Evolutionary conservation across 1,140 invertebrate species (phyloP).

Genomic region (Cydia splendana): DNA sequence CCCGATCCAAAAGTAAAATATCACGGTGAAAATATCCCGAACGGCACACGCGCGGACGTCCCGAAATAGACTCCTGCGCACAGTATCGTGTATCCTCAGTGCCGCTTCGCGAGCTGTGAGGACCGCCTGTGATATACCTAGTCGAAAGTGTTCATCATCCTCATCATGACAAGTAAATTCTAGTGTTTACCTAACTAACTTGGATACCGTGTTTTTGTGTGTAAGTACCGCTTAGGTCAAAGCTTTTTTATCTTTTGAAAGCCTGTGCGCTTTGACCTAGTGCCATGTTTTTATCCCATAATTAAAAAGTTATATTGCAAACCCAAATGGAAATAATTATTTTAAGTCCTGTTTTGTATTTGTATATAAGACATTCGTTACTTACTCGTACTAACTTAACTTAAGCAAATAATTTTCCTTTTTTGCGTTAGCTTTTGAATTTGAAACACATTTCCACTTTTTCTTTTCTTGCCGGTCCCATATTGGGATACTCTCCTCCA

Average conservation of each 20-base stretch:
- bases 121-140: constrained; percentile 64
- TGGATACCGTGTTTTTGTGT: constrained; percentile 37
- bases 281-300: background rate
- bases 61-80: constrained; percentile 64
- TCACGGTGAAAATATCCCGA: constrained; percentile 53
- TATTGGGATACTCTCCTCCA: too few species aligned
- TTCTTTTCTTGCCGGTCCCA: too few species aligned
- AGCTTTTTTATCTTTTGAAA: background rate
- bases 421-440: too few species aligned
- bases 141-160: constrained; percentile 51
- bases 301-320: background rate
- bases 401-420: too few species aligned
- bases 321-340: background rate
- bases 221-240: constrained; percentile 53
- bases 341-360: background rate
- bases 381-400: too few species aligned
- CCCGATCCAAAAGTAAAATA: constrained; percentile 69
- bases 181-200: constrained; percentile 17
- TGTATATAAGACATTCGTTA: background rate
- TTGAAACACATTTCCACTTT: too few species aligned
- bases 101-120: constrained; percentile 39
- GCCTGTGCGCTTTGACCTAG: background rate
- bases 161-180: constrained; percentile 69
- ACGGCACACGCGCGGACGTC: constrained; percentile 47
- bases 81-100: constrained; percentile 71